phyloP scores from a whole-genome alignment of 2,113 vertebrate species.

The Gorsachius goisagi region DNA sequence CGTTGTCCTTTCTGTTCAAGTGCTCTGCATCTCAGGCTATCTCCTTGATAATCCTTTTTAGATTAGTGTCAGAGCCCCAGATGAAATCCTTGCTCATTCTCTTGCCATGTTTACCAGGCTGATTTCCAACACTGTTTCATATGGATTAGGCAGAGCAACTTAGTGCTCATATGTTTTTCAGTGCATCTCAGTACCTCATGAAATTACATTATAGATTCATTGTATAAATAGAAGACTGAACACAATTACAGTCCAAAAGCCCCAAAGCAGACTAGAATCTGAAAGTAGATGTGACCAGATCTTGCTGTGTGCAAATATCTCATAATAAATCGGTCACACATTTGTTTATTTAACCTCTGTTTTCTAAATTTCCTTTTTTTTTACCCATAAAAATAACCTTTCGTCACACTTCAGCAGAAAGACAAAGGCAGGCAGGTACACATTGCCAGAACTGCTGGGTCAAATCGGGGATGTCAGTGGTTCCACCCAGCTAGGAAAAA shows the following conservation, averaged over 20 bases:
- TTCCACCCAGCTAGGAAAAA: background rate
- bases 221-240: slow-evolving; percentile 74
- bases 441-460: background rate
- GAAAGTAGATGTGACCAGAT: slow-evolving; percentile 21
- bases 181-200: slow-evolving; percentile 73
- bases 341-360: slow-evolving; percentile 57
- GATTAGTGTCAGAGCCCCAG: slow-evolving; percentile 45
- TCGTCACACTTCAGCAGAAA: background rate
- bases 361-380: slow-evolving; percentile 38
- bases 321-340: slow-evolving; percentile 33
- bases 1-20: background rate
- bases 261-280: background rate
- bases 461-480: background rate
- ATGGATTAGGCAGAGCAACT: slow-evolving; percentile 73
- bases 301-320: slow-evolving; percentile 18
- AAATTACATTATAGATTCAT: slow-evolving; percentile 85
- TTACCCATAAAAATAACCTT: slow-evolving; percentile 1
- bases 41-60: slow-evolving; percentile 57
- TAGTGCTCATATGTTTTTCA: slow-evolving; percentile 60
- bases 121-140: slow-evolving; percentile 76
- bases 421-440: background rate
- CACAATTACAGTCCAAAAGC: slow-evolving; percentile 58
- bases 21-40: background rate
- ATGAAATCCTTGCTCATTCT: slow-evolving; percentile 34
- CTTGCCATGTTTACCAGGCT: slow-evolving; percentile 58